Evolutionary conservation across 2,797 vertebrate genomes (phyloP).

Genomic region (Morelia viridis): DNA sequence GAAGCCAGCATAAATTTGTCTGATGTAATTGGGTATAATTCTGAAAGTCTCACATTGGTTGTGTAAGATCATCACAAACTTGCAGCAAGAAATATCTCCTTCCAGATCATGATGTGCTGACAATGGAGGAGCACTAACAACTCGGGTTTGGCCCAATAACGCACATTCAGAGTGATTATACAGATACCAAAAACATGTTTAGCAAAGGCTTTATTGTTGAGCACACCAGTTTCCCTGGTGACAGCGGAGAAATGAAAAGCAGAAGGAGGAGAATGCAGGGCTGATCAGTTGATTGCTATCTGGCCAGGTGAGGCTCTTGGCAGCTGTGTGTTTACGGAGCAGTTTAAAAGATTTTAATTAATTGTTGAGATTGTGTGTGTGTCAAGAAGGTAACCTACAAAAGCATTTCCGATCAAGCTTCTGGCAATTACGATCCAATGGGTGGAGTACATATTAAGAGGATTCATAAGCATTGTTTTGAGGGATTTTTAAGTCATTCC

Average conservation of each 20-base stretch:
- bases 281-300: conserved; percentile 62
- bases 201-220: conserved; percentile 62
- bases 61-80: conserved; percentile 44
- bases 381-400: conserved; percentile 21
- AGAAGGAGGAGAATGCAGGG: conserved; percentile 52
- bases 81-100: conserved; percentile 52
- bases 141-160: conserved; percentile 64
- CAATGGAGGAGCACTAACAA: conserved; percentile 60
- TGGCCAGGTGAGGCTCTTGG: conserved; percentile 35
- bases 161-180: conserved; percentile 67
- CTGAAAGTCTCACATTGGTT: conserved; percentile 42
- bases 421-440: conserved; percentile 18
- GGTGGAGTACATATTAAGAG: conserved; percentile 6
- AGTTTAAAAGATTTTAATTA: conserved; percentile 52
- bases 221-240: conserved; percentile 55
- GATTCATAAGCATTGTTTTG: not conserved
- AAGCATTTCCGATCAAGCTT: conserved; percentile 46
- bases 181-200: conserved; percentile 63
- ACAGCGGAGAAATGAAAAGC: conserved; percentile 64
- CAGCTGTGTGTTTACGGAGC: conserved; percentile 47
- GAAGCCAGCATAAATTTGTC: conserved; percentile 35
- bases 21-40: conserved; percentile 42
- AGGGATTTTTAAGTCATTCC: not conserved
- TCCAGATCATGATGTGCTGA: conserved; percentile 63
- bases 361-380: conserved; percentile 52